These are phyloP conservation scores for Psammodynastes pulverulentus DNA, from an alignment of 2,113 vertebrate genomes.

Conservation along the genomic window DNA sequence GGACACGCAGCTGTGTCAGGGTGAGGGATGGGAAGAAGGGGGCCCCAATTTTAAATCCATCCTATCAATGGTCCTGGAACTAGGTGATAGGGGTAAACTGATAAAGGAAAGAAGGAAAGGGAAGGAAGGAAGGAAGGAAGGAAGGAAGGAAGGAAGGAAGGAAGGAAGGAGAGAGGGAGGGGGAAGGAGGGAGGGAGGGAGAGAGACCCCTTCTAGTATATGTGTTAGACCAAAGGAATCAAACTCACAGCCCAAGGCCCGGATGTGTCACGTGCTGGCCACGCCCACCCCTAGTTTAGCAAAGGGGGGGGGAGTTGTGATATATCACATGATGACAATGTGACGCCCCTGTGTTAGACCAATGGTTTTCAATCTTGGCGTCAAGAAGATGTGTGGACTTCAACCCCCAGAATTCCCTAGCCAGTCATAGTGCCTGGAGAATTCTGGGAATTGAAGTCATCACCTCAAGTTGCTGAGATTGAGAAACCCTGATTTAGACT, in stretches of 20 bases:
- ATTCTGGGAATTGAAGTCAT: background rate
- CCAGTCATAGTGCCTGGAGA: background rate
- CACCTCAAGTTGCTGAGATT: background rate
- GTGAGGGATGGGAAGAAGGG: background rate
- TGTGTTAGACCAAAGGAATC: background rate
- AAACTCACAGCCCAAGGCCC: too few species aligned
- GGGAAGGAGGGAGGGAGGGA: accelerated
- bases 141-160: too few species aligned
- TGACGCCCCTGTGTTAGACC: background rate
- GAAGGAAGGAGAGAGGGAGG: too few species aligned
- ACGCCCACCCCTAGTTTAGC: too few species aligned
- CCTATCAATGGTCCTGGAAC: background rate
- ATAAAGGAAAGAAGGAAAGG: accelerated
- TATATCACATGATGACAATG: too few species aligned
- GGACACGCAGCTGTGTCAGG: conserved; percentile 29
- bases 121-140: too few species aligned
- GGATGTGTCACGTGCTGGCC: too few species aligned
- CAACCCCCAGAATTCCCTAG: background rate
- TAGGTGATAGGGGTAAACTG: background rate
- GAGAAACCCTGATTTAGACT: background rate
- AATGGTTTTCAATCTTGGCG: background rate
- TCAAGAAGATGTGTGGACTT: background rate
- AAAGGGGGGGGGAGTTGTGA: too few species aligned
- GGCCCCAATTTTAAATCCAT: background rate
- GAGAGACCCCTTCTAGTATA: background rate